Evolutionary conservation across 2,797 vertebrate genomes (phyloP), one percentile per base, ranked within the genome.

Genomic region (Typhlichthys eigenmanni): DNA sequence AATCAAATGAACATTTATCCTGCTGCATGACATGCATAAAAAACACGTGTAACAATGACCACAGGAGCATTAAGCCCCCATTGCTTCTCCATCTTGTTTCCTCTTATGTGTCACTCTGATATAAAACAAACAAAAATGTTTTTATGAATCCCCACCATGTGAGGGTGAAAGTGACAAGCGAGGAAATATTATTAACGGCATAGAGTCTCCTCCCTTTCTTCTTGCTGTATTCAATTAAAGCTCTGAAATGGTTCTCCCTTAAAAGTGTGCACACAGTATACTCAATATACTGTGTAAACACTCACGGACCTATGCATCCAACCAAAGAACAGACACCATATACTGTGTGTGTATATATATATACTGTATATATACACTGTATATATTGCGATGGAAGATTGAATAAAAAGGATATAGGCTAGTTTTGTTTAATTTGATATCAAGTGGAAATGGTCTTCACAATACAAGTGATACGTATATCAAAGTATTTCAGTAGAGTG

Each of bases 101-200:
- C 34, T 38, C 34, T 9, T 9, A 9, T 38, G 34, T 9, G 34
- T 55, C 59, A 60, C 1, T 3, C 72, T 82, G 75, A 87, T 88
- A 83, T 75, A 85, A 29, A 29, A 29, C 24, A 29, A 29, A 29
- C 24, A 29, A 88, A 87, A 85, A 32, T 58, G 62, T 81, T 83
- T 86, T 72, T 88, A 86, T 87, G 77, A 87, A 85, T 88, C 85
- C 34, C 34, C 34, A 6, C 6, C 7, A 38, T 9, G 55, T 60
- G 56, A 56, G 65, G 13, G 43, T 69, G 70, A 73, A 65, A 76
- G 76, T 66, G 70, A 32, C 6, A 45, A 58, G 55, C 5, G 17
- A 69, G 47, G 49, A 48, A 59, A 68, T 62, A 79, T 85, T 84
- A 89, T 89, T 88, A 82, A 78, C 57, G 5, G 51, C 67, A 70